phyloP scores from a whole-genome alignment of 2,888 invertebrate genomes.

The Drosophila kambysellisi region DNA sequence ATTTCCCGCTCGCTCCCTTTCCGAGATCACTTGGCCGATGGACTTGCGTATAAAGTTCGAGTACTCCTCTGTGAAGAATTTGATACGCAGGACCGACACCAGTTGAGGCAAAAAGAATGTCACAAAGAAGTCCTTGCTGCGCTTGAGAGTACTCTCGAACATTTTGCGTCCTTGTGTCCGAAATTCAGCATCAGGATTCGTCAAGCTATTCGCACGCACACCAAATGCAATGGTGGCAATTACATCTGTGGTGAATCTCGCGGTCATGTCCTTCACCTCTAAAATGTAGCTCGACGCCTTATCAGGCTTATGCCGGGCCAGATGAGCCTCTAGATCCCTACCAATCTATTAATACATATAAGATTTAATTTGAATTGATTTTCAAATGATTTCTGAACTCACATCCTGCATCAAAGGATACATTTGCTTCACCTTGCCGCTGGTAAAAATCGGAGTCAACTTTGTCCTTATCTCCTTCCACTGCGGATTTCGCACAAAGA shows the following conservation, averaged over 20 bases:
- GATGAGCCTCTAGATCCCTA: constrained; percentile 67
- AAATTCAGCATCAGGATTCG: constrained; percentile 82
- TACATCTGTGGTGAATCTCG: constrained; percentile 82
- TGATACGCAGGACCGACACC: constrained; percentile 67
- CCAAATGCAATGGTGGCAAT: constrained; percentile 84
- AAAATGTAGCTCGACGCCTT: constrained; percentile 42
- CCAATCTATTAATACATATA: constrained; percentile 63
- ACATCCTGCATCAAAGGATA: constrained; percentile 83
- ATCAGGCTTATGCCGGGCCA: constrained; percentile 36
- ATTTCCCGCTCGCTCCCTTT: constrained; percentile 83
- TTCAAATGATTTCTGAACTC: not conserved
- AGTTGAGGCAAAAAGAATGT: constrained; percentile 81
- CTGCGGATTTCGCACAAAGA: constrained; percentile 84
- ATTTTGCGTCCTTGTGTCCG: constrained; percentile 70
- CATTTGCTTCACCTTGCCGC: constrained; percentile 84
- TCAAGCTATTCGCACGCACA: constrained; percentile 78
- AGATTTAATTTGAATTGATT: too few species aligned
- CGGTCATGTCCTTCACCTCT: constrained; percentile 80
- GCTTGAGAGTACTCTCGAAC: constrained; percentile 59
- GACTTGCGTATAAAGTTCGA: constrained; percentile 82
- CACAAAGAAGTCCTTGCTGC: constrained; percentile 61
- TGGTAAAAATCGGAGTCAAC: constrained; percentile 85
- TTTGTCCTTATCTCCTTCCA: constrained; percentile 85
- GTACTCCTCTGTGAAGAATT: constrained; percentile 76
- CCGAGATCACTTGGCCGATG: constrained; percentile 84